Evolutionary conservation across 2,888 invertebrate species (phyloP).

Genomic region (Ormyrus thymus): DNA sequence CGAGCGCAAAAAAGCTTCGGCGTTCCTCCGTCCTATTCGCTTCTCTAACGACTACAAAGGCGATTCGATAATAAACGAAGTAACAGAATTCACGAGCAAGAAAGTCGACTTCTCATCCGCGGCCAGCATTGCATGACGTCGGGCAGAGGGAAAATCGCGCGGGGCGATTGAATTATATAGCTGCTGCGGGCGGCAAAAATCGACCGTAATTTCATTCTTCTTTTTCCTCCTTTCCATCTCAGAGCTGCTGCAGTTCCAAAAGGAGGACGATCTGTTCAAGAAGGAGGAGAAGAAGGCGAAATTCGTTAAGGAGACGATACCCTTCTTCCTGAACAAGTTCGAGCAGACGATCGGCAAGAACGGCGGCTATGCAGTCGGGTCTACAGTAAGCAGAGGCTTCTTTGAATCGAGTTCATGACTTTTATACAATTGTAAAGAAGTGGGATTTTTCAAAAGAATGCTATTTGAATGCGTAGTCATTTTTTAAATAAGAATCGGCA

Average conservation of each 20-base stretch:
- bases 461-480: not conserved
- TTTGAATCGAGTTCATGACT: too few species aligned
- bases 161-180: not conserved
- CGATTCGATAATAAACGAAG: too few species aligned
- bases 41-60: too few species aligned
- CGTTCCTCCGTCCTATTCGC: too few species aligned
- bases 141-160: too few species aligned
- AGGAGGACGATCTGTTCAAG: slow-evolving; percentile 77
- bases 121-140: too few species aligned
- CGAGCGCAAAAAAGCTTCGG: too few species aligned
- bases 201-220: slow-evolving; percentile 1
- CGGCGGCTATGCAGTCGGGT: slow-evolving; percentile 77
- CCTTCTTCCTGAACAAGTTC: slow-evolving; percentile 77
- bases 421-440: too few species aligned
- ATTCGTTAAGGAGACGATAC: slow-evolving; percentile 77
- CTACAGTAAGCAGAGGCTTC: slow-evolving; percentile 72
- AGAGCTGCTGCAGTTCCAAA: slow-evolving; percentile 75
- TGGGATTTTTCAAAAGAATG: not conserved
- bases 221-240: slow-evolving; percentile 5
- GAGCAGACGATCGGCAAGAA: slow-evolving; percentile 77
- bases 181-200: not conserved
- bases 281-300: slow-evolving; percentile 77
- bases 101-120: too few species aligned
- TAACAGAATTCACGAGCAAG: too few species aligned
- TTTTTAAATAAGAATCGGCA: too few species aligned